These are phyloP conservation scores for Siniperca chuatsi DNA, from an alignment of 2,113 vertebrate genomes.

Conservation along the genomic window DNA sequence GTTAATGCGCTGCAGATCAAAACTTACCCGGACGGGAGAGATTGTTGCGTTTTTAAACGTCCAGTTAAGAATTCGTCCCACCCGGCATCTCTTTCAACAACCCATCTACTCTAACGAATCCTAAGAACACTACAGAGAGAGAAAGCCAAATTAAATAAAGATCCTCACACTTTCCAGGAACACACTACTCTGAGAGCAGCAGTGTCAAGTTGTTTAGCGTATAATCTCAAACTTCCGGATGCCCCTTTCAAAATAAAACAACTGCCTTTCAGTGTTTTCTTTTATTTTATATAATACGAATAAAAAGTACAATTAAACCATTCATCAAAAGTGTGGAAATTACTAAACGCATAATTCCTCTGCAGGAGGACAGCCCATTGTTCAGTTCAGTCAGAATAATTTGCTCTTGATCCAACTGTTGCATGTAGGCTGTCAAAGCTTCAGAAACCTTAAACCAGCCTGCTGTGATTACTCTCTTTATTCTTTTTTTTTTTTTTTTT, in stretches of 20 bases:
- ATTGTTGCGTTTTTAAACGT: conserved; percentile 50
- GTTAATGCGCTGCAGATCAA: conserved; percentile 22
- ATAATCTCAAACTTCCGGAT: conserved; percentile 51
- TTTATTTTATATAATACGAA: not conserved
- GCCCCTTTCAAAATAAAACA: conserved; percentile 69
- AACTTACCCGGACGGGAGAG: conserved; percentile 80
- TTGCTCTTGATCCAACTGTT: not conserved
- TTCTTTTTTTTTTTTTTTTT: not conserved
- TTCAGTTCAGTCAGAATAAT: not conserved
- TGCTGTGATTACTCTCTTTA: rapidly evolving
- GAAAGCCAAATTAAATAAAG: conserved; percentile 36
- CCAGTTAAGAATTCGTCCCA: conserved; percentile 47
- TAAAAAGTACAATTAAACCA: not conserved
- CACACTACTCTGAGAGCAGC: conserved; percentile 57
- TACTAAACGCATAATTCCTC: not conserved
- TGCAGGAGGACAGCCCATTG: not conserved
- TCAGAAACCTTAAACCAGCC: not conserved
- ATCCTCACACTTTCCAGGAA: conserved; percentile 70
- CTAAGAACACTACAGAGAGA: not conserved
- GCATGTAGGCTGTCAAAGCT: not conserved
- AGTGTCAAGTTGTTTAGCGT: conserved; percentile 27
- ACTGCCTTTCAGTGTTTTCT: not conserved
- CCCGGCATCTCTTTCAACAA: conserved; percentile 55
- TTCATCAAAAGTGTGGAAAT: not conserved
- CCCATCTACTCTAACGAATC: not conserved